Conservation (phyloP, 1,140 invertebrate species). For the Thaumatotibia leucotreta region DNA sequence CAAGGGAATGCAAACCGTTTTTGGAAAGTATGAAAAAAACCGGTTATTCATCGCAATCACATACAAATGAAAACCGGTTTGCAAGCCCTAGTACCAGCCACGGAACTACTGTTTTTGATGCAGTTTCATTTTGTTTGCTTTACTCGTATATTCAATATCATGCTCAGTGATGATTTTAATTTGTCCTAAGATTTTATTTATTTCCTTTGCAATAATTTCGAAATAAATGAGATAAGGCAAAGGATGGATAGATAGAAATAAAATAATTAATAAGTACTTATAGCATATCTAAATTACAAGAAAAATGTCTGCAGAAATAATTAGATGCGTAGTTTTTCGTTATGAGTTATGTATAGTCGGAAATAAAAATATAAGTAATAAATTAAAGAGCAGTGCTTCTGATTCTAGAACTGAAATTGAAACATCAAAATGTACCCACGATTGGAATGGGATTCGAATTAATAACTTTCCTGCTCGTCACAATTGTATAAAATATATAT, state of each 20-base stretch:
- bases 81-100: too few species aligned
- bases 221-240: not conserved
- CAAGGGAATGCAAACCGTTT: too few species aligned
- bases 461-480: too few species aligned
- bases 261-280: slow-evolving; percentile 1
- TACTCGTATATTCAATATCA: not conserved
- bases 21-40: too few species aligned
- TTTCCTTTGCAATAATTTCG: not conserved
- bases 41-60: too few species aligned
- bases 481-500: too few species aligned
- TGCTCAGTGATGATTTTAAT: not conserved
- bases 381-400: not conserved
- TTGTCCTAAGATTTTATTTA: not conserved
- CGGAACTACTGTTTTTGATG: not conserved
- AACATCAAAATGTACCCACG: too few species aligned
- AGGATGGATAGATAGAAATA: slow-evolving; percentile 6
- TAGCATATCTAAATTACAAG: slow-evolving; percentile 2
- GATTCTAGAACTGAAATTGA: not conserved
- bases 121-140: not conserved
- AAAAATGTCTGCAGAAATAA: not conserved
- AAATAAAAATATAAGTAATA: not conserved
- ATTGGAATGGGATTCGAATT: too few species aligned
- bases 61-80: too few species aligned
- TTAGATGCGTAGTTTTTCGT: slow-evolving; percentile 7
- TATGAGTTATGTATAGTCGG: not conserved